Conservation (phyloP, 1,140 invertebrate species). For the Thaumatotibia leucotreta region DNA sequence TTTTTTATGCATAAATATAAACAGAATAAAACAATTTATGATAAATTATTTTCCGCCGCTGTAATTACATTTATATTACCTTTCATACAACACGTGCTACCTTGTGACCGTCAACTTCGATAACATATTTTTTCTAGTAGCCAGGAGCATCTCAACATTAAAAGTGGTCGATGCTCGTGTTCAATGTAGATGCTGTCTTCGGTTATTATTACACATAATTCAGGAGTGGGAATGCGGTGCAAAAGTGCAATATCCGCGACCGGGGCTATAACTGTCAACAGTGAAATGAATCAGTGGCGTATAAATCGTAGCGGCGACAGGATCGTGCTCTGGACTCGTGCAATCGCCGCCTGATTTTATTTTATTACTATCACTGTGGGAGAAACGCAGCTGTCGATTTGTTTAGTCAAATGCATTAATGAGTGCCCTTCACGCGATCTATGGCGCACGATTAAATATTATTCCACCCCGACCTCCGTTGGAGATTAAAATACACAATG, state of each 20-base stretch:
- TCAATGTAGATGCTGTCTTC: conserved; percentile 33
- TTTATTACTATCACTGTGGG: conserved; percentile 44
- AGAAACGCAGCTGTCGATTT: conserved; percentile 44
- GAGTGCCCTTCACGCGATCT: conserved; percentile 20
- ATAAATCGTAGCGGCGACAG: conserved; percentile 59
- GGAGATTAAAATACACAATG: conserved; percentile 13
- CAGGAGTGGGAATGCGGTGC: conserved; percentile 48
- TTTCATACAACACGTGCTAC: too few species aligned
- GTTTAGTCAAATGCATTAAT: conserved; percentile 42
- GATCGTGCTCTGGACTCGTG: conserved; percentile 33
- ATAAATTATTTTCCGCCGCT: too few species aligned
- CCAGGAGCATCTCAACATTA: conserved; percentile 10
- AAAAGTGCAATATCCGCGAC: conserved; percentile 64
- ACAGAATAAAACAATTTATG: too few species aligned
- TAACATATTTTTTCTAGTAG: neutral
- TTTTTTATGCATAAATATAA: too few species aligned
- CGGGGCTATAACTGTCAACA: conserved; percentile 61
- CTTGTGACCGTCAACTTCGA: too few species aligned
- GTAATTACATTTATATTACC: too few species aligned
- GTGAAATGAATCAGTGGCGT: conserved; percentile 58
- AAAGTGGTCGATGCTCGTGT: conserved; percentile 25
- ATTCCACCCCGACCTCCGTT: conserved; percentile 2
- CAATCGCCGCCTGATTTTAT: conserved; percentile 44
- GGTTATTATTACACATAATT: conserved; percentile 60
- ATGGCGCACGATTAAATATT: conserved; percentile 7